Percentiles rank a stretch among this genome's conserved stretches.
These are phyloP conservation scores for Oxytorus armatus DNA, from an alignment of 2,888 invertebrate genomes.

Conservation along the genomic window DNA sequence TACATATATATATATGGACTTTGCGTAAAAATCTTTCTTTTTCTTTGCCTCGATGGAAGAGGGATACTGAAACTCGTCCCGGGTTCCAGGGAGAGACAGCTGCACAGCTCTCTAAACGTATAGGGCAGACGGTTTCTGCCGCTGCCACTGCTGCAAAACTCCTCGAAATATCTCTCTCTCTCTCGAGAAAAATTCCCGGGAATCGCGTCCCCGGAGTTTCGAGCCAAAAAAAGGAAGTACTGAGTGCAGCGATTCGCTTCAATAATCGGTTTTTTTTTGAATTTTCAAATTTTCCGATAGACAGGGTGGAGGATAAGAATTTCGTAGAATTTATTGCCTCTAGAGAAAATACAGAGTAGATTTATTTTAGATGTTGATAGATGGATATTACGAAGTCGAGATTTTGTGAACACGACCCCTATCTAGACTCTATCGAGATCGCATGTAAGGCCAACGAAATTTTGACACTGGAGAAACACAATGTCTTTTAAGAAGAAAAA, in stretches of 20 bases:
- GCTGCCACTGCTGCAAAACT: constrained; percentile 37
- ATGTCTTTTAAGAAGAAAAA: no score
- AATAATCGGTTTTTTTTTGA: background rate
- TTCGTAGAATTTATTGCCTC: no score
- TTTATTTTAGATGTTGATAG: no score
- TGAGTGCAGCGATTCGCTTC: background rate
- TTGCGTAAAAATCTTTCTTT: constrained; percentile 57
- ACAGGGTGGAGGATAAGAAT: no score
- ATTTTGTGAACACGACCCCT: no score
- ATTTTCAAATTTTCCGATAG: background rate
- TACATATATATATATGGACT: constrained; percentile 13
- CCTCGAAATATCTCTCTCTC: constrained; percentile 61
- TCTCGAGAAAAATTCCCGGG: constrained; percentile 48
- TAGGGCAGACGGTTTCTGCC: constrained; percentile 14
- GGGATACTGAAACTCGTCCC: constrained; percentile 58
- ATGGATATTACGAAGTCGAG: no score
- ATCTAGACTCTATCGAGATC: no score
- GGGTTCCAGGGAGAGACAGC: constrained; percentile 55
- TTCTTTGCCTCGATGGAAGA: constrained; percentile 31
- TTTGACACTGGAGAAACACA: no score
- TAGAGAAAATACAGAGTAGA: no score
- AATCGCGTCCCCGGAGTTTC: constrained; percentile 18
- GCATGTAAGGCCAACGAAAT: no score
- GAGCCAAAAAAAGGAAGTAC: constrained; percentile 12
- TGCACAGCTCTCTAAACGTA: constrained; percentile 53